phyloP scores from a whole-genome alignment of 2,888 invertebrate genomes.

The Meteorus cinctellus region DNA sequence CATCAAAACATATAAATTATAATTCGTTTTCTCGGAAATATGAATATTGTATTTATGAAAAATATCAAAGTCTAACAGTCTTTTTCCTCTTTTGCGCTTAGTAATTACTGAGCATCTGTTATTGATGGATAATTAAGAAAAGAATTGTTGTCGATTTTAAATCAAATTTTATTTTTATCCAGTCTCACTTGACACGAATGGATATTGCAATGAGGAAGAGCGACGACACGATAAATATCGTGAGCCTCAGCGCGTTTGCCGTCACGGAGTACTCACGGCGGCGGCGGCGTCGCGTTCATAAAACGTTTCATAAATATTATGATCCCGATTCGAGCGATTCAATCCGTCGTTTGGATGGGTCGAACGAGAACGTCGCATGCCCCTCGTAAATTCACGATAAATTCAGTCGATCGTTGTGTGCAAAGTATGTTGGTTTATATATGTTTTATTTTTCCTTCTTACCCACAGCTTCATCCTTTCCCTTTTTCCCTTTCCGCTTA shows the following conservation, averaged over 20 bases:
- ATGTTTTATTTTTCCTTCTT: slow-evolving; percentile 43
- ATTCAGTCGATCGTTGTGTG: slow-evolving; percentile 43
- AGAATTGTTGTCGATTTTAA: no score
- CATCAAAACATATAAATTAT: background rate
- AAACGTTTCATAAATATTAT: slow-evolving; percentile 61
- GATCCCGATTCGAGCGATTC: slow-evolving; percentile 59
- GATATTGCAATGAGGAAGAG: slow-evolving; percentile 39
- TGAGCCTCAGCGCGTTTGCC: slow-evolving; percentile 36
- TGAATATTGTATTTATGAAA: no score
- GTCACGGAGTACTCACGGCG: slow-evolving; percentile 42
- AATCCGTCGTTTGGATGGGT: slow-evolving; percentile 54
- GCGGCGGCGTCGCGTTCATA: slow-evolving; percentile 49
- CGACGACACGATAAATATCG: slow-evolving; percentile 54
- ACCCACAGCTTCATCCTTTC: background rate
- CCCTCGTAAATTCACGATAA: slow-evolving; percentile 45
- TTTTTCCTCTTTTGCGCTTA: no score
- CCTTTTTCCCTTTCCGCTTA: background rate
- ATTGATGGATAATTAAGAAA: no score
- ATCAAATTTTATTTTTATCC: background rate
- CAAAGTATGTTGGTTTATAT: background rate
- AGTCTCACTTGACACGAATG: slow-evolving; percentile 1
- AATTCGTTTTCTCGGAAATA: background rate
- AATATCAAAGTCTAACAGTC: no score
- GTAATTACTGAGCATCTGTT: no score
- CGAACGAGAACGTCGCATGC: slow-evolving; percentile 39